Base-by-base conservation (phyloP, 2,797 vertebrate species). In the Semaprochilodus insignis region DNA sequence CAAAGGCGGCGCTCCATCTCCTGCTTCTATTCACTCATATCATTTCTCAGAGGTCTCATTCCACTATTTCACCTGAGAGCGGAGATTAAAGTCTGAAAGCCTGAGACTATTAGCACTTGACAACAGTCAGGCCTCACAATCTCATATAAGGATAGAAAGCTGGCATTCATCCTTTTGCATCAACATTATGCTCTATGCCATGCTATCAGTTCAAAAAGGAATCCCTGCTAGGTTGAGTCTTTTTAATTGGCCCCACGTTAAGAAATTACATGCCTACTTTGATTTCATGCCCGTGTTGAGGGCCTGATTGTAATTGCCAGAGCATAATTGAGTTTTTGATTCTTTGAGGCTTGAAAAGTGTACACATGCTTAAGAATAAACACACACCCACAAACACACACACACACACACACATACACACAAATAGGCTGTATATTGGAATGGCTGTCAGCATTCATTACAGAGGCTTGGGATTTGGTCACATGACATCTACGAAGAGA, bases 191-290 rank as follows among this genome's bases (percentile, higher is more conserved):
- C 21, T 6, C 11, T 23, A 19, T 21, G 73, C 21, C 73, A 59
- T 36, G 54, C 21, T 59, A 51, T 57, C 48, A 23, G 25, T 40
- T 44, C 55, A 40, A 14, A 34, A 23, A 75, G 57, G 34, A 60
- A 25, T 60, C 54, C 19, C 27, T 60, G 27, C 19, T 48, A 60
- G 57, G 74, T 25, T 59, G 25, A 40, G 74, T 44, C 57, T 11
- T n/a, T 75, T 75, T 62, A 75, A 75, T 75, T 60, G 57, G 55
- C 74, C 55, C 36, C 25, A 48, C 5, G 21, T 60, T 75, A 75
- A 48, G 74, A 40, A 75, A 75, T 75, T 75, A 75, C 74, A 75
- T 62, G 34, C 55, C 74, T 62, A 60, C 74, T 75, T 75, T 75
- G 74, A 75, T 75, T 62, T 60, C 34, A 75, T 60, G 57, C 57